Evolutionary conservation across 1,140 invertebrate species (phyloP).

Genomic region (Leptinotarsa undecemlineata): DNA sequence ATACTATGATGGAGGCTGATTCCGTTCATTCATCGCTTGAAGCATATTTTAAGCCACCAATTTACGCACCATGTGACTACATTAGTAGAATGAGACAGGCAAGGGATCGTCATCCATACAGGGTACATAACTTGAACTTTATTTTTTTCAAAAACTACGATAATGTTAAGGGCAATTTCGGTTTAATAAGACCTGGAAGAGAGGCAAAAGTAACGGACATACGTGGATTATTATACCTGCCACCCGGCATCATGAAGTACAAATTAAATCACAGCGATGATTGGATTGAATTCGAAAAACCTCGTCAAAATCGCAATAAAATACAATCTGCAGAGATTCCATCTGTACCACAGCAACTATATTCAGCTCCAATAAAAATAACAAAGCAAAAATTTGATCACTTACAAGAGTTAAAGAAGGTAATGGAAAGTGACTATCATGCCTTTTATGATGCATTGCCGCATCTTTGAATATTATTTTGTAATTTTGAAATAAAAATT

Average conservation of each 20-base stretch:
- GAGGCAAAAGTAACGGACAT: slow-evolving; percentile 8
- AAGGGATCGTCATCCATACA: slow-evolving; percentile 4
- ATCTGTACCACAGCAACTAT: slow-evolving; percentile 5
- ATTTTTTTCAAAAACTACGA: slow-evolving; percentile 7
- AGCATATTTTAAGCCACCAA: background rate
- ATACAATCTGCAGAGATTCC: background rate
- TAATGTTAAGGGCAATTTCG: background rate
- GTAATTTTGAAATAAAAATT: background rate
- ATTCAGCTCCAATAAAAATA: slow-evolving; percentile 1
- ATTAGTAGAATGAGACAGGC: background rate
- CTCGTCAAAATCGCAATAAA: background rate
- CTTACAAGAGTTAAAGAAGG: slow-evolving; percentile 8
- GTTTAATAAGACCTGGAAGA: background rate
- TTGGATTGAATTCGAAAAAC: background rate
- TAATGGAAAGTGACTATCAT: slow-evolving; percentile 7
- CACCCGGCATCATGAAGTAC: background rate
- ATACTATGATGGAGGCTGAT: slow-evolving; percentile 29
- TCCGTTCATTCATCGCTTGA: slow-evolving; percentile 19
- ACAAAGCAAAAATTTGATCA: slow-evolving; percentile 6
- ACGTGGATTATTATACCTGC: background rate
- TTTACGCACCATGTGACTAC: background rate
- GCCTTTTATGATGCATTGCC: slow-evolving; percentile 8
- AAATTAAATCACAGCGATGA: slow-evolving; percentile 2
- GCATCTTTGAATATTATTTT: background rate
- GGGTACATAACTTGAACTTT: background rate